Conservation (phyloP, 2,797 vertebrate genomes). For the Diplodus puntazzo region DNA sequence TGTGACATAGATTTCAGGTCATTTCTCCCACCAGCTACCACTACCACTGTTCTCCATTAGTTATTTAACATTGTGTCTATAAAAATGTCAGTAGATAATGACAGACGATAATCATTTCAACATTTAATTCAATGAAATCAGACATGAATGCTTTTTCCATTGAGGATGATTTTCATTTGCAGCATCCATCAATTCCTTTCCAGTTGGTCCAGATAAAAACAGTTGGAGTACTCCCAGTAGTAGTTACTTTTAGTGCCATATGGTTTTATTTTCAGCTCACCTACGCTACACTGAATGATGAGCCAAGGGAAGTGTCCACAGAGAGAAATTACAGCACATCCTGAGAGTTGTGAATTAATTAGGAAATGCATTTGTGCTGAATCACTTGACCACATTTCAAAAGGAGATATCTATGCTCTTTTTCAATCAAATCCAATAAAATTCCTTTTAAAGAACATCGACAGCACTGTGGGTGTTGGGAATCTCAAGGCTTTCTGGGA, state of each 20-base stretch:
- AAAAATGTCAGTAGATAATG: not conserved
- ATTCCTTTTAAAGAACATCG: conserved; percentile 3
- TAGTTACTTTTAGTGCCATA: not conserved
- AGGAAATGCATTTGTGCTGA: conserved; percentile 25
- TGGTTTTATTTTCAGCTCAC: not conserved
- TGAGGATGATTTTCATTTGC: not conserved
- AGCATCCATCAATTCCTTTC: not conserved
- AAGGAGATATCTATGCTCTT: conserved; percentile 19
- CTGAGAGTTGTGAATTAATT: conserved; percentile 22
- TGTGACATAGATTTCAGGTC: too few species aligned
- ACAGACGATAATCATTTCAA: too few species aligned
- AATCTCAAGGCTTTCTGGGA: conserved; percentile 7
- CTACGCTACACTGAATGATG: not conserved
- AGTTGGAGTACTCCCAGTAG: not conserved
- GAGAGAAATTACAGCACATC: conserved; percentile 7
- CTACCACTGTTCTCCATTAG: not conserved
- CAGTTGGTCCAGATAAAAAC: not conserved
- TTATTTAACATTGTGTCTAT: not conserved
- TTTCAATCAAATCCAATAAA: conserved; percentile 32
- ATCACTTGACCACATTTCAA: conserved; percentile 39
- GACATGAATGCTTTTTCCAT: not conserved
- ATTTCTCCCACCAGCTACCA: too few species aligned
- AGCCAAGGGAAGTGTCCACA: not conserved
- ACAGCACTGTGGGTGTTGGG: not conserved
- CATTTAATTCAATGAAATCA: too few species aligned